Evolutionary conservation across 2,888 invertebrate genomes (phyloP).

Genomic region (Eristalis arbustorum): DNA sequence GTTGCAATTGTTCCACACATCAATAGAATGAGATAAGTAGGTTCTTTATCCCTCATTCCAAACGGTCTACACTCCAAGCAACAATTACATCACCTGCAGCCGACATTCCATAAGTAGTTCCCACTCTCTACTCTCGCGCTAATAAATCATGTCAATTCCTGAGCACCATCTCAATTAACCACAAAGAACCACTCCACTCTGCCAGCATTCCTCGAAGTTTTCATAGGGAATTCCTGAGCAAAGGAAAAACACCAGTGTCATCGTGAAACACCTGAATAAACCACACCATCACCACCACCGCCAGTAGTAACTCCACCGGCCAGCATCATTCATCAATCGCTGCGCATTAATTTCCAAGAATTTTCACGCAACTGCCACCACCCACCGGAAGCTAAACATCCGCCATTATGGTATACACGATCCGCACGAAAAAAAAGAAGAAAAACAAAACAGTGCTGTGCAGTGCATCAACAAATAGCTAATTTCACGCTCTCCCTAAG

Average conservation of each 20-base stretch:
- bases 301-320: background rate
- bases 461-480: conserved; percentile 4
- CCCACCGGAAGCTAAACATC: conserved; percentile 68
- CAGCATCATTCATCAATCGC: conserved; percentile 54
- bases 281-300: conserved; percentile 21
- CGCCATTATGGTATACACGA: conserved; percentile 45
- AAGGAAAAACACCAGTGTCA: conserved; percentile 41
- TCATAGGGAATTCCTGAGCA: conserved; percentile 45
- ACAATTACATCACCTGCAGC: background rate
- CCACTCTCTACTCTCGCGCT: background rate
- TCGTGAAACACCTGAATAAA: conserved; percentile 65
- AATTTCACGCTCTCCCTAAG: conserved; percentile 31
- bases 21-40: too few species aligned
- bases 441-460: background rate
- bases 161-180: background rate
- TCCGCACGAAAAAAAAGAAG: background rate
- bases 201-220: conserved; percentile 46
- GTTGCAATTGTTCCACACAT: too few species aligned
- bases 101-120: background rate
- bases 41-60: too few species aligned
- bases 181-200: conserved; percentile 25
- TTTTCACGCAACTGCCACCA: conserved; percentile 55
- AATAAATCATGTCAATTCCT: background rate
- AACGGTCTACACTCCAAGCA: too few species aligned
- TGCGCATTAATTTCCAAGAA: conserved; percentile 39